A percentile compares a stretch with the other conserved stretches of the same genome.
Conservation (phyloP, 1,140 invertebrate species). For the Heterodera carotae region DNA sequence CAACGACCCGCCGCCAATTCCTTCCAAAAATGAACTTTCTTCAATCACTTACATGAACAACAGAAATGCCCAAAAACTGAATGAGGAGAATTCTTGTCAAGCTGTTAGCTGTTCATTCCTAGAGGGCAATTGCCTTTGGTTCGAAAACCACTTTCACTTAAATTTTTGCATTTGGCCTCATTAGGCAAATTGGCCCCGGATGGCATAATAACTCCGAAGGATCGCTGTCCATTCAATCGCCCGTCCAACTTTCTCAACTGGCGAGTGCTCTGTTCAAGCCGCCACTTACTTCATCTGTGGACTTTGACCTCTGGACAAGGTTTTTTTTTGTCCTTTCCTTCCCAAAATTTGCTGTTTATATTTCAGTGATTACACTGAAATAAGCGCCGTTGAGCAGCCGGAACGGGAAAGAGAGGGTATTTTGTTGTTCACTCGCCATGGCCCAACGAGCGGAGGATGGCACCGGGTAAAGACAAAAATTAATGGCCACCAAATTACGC, state of each 20-base stretch:
- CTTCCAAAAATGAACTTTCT: not conserved
- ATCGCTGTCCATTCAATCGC: constrained; percentile 19
- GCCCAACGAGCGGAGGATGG: constrained; percentile 26
- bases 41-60: not conserved
- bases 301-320: constrained; percentile 43
- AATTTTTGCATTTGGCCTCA: not conserved
- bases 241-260: constrained; percentile 8
- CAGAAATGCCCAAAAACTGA: not conserved
- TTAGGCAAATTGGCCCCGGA: constrained; percentile 22
- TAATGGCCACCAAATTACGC: not conserved
- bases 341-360: constrained; percentile 1
- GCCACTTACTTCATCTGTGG: constrained; percentile 31
- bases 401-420: not conserved
- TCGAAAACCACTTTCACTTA: not conserved
- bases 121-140: constrained; percentile 39
- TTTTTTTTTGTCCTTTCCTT: not conserved
- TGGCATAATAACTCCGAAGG: constrained; percentile 23
- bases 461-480: constrained; percentile 26
- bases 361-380: constrained; percentile 29
- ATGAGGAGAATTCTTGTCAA: not conserved
- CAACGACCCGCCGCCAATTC: not conserved
- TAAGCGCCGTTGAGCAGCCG: constrained; percentile 28
- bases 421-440: constrained; percentile 29
- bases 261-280: constrained; percentile 31
- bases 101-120: constrained; percentile 39